These are phyloP conservation scores for Petrolisthes manimaculis DNA, from an alignment of 2,888 invertebrate genomes.

Conservation along the genomic window DNA sequence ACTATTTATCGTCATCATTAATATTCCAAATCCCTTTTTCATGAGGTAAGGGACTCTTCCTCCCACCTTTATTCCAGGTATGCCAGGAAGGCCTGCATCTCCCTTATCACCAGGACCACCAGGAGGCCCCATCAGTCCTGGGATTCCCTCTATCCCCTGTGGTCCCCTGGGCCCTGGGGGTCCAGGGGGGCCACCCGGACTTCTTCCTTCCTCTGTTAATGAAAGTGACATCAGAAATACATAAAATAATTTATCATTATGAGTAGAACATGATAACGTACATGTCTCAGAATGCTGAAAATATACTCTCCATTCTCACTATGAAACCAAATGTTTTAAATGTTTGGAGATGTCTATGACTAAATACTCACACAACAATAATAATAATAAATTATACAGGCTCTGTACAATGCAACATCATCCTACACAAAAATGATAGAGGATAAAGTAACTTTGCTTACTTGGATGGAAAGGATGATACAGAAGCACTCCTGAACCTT, in stretches of 20 bases:
- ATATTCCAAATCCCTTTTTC: too few species aligned
- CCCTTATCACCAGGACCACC: conserved; percentile 54
- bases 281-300: too few species aligned
- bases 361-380: background rate
- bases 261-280: too few species aligned
- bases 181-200: conserved; percentile 69
- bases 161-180: conserved; percentile 68
- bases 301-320: too few species aligned
- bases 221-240: too few species aligned
- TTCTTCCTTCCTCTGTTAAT: conserved; percentile 31
- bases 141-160: conserved; percentile 66
- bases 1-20: too few species aligned
- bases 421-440: background rate
- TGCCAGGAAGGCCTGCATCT: conserved; percentile 61
- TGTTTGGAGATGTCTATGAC: too few species aligned
- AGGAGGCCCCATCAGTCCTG: conserved; percentile 64
- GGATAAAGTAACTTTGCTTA: conserved; percentile 30
- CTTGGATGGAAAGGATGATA: conserved; percentile 56
- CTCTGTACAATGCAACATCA: background rate
- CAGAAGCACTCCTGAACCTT: conserved; percentile 58
- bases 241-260: too few species aligned
- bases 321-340: too few species aligned
- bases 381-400: background rate
- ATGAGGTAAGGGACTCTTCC: background rate
- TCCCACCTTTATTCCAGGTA: conserved; percentile 56